phyloP scores from a whole-genome alignment of 2,888 invertebrate genomes.

The Nephrotoma appendiculata region DNA sequence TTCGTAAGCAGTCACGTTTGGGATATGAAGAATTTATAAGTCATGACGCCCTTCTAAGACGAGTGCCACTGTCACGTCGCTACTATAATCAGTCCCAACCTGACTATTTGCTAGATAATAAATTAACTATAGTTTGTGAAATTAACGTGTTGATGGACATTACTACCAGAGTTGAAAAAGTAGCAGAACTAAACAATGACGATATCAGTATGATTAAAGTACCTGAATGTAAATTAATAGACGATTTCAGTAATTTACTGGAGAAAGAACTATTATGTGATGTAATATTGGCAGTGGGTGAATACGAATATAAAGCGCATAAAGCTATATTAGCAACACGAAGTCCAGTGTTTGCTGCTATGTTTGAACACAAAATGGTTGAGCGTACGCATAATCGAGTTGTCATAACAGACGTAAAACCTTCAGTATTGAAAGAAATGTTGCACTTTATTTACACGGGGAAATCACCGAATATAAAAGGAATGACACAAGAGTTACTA shows the following conservation, averaged over 20 bases:
- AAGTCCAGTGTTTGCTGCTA: slow-evolving; percentile 97
- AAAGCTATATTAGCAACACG: slow-evolving; percentile 96
- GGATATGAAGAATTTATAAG: slow-evolving; percentile 99
- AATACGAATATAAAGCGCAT: slow-evolving; percentile 86
- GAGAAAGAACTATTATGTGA: slow-evolving; percentile 97
- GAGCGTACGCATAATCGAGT: slow-evolving; percentile 94
- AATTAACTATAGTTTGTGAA: slow-evolving; percentile 98
- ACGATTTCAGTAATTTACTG: slow-evolving; percentile 88
- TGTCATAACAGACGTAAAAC: slow-evolving; percentile 94
- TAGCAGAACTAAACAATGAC: slow-evolving; percentile 72
- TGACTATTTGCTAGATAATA: slow-evolving; percentile 95
- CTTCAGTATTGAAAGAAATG: slow-evolving; percentile 95
- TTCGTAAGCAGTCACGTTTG: slow-evolving; percentile 99
- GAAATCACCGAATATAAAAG: slow-evolving; percentile 87
- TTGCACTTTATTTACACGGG: slow-evolving; percentile 97
- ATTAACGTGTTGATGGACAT: slow-evolving; percentile 98
- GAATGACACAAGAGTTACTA: slow-evolving; percentile 95
- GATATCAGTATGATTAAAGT: slow-evolving; percentile 96
- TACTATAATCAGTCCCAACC: slow-evolving; percentile 69
- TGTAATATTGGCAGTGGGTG: slow-evolving; percentile 85
- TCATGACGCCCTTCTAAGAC: slow-evolving; percentile 91
- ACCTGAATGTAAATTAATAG: slow-evolving; percentile 84
- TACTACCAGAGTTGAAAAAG: too few relatives aligned
- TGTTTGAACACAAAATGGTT: slow-evolving; percentile 99
- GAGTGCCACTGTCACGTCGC: too few relatives aligned